These are phyloP conservation scores for Leuciscus waleckii DNA, from an alignment of 2,797 vertebrate species.

Conservation along the genomic window DNA sequence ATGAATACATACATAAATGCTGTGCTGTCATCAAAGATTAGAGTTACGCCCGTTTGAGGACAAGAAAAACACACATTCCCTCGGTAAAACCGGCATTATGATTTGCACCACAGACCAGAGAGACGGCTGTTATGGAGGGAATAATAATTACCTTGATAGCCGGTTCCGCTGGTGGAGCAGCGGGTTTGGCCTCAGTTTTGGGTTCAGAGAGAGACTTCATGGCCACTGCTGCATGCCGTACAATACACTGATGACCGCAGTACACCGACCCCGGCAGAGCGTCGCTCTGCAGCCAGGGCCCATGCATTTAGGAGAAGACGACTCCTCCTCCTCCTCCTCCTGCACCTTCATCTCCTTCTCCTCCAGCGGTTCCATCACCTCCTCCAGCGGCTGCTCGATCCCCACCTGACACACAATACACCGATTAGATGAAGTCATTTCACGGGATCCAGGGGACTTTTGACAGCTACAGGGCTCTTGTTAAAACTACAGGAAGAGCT, in stretches of 20 bases:
- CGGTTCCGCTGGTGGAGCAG: conserved; percentile 65
- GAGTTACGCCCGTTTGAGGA: neutral
- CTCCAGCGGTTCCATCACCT: neutral
- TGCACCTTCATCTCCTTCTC: conserved; percentile 61
- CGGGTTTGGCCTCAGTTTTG: conserved; percentile 76
- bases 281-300: conserved; percentile 87
- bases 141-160: conserved; percentile 79
- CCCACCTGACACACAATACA: conserved; percentile 69
- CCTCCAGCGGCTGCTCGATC: conserved; percentile 43
- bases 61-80: neutral
- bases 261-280: conserved; percentile 93
- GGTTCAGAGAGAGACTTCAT: conserved; percentile 88
- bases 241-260: conserved; percentile 93
- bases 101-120: neutral
- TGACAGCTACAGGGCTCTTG: neutral
- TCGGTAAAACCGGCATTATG: neutral
- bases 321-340: conserved; percentile 65
- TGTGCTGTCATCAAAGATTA: neutral
- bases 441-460: neutral
- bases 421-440: neutral
- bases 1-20: neutral
- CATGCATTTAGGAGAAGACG: conserved; percentile 83
- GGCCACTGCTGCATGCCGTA: conserved; percentile 90
- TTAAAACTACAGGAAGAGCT: neutral
- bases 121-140: too few relatives aligned